A percentile compares a stretch with the other conserved stretches of the same genome.
These are phyloP conservation scores for Ridgeia piscesae DNA, from an alignment of 1,140 invertebrate species.

Conservation along the genomic window DNA sequence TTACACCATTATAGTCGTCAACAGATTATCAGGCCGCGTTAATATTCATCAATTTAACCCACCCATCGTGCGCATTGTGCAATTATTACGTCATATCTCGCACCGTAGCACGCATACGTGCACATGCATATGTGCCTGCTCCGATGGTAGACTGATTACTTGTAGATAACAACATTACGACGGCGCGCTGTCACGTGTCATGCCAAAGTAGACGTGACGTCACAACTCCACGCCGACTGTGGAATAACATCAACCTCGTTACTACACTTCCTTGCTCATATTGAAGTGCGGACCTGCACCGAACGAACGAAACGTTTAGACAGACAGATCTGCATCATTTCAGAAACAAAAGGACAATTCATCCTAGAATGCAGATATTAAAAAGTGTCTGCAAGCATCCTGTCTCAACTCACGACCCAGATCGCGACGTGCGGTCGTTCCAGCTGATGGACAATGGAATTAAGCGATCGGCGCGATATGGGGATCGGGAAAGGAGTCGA, in stretches of 20 bases:
- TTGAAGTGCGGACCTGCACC: not conserved
- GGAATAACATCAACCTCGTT: not conserved
- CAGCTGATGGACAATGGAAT: no score
- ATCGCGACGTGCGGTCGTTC: no score
- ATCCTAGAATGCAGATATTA: no score
- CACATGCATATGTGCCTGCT: not conserved
- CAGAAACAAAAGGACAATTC: not conserved
- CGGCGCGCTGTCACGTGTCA: not conserved
- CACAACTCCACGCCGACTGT: no score
- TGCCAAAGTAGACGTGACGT: not conserved
- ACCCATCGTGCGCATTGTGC: not conserved
- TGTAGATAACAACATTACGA: not conserved
- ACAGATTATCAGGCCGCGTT: no score
- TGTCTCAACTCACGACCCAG: no score
- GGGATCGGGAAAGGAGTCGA: no score
- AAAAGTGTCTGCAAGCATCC: no score
- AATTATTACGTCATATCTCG: not conserved
- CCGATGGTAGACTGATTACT: not conserved
- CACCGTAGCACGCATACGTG: not conserved
- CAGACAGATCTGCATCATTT: no score
- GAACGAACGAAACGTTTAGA: not conserved
- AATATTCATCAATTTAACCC: not conserved
- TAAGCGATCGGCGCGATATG: no score
- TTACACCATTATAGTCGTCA: no score
- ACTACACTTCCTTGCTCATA: not conserved